Evolutionary conservation across 2,797 vertebrate genomes (phyloP).

Genomic region (Ispidina lecontei): DNA sequence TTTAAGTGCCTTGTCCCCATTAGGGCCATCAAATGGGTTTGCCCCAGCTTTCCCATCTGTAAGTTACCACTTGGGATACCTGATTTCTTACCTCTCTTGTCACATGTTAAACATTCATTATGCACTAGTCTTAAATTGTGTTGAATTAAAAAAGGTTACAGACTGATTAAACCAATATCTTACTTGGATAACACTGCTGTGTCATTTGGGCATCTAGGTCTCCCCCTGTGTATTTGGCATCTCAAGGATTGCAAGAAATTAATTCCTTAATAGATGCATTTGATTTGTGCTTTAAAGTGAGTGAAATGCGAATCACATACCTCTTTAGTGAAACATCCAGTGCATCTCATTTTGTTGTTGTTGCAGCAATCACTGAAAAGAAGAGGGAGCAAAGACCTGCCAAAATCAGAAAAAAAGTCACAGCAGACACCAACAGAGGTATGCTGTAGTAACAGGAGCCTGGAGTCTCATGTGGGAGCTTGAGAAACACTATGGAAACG

Average conservation of each 20-base stretch:
- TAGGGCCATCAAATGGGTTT: not conserved
- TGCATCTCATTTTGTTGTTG: conserved; percentile 35
- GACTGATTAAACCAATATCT: not conserved
- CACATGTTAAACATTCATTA: not conserved
- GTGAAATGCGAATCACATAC: not conserved
- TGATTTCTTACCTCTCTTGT: not conserved
- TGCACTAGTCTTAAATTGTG: not conserved
- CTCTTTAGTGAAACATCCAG: not conserved
- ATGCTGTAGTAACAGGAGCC: conserved; percentile 51
- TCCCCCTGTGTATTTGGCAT: not conserved
- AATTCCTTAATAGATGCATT: not conserved
- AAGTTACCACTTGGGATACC: not conserved
- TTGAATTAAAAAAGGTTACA: not conserved
- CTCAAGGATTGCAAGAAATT: not conserved
- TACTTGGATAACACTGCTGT: not conserved
- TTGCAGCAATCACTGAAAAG: conserved; percentile 92
- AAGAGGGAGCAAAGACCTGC: conserved; percentile 93
- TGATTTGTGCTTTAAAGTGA: not conserved
- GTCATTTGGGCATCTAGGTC: not conserved
- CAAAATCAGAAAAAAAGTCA: conserved; percentile 89
- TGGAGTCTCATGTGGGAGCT: not conserved
- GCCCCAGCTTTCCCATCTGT: not conserved
- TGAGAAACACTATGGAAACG: not conserved
- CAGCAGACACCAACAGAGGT: conserved; percentile 92
- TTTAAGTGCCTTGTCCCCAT: not conserved